Evolutionary conservation across 2,888 invertebrate species (phyloP).

Genomic region (Drosophila algonquin): DNA sequence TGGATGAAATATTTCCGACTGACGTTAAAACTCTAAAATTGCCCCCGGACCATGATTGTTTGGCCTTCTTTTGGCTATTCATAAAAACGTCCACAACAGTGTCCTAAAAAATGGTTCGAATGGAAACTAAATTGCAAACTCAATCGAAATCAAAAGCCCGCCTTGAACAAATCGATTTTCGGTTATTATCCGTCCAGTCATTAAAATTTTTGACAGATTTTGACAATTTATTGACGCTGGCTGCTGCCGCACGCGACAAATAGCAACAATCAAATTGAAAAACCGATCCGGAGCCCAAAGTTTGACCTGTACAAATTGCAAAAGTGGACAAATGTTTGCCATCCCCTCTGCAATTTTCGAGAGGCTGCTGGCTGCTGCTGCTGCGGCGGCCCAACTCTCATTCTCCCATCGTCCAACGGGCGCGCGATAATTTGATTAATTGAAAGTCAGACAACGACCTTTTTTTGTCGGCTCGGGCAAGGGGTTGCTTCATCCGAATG

Average conservation of each 20-base stretch:
- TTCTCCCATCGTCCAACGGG: constrained; percentile 32
- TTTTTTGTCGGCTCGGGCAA: constrained; percentile 29
- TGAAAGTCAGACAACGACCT: constrained; percentile 74
- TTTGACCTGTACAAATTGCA: constrained; percentile 75
- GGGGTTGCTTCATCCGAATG: constrained; percentile 31
- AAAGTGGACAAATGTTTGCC: constrained; percentile 76
- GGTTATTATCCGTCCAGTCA: constrained; percentile 76
- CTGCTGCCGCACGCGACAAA: constrained; percentile 65
- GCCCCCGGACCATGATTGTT: constrained; percentile 36
- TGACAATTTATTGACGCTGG: constrained; percentile 74
- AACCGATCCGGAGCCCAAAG: constrained; percentile 21
- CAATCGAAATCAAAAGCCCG: constrained; percentile 45
- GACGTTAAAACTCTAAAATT: constrained; percentile 50
- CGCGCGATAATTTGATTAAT: constrained; percentile 76
- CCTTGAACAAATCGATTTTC: constrained; percentile 67
- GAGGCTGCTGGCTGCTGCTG: constrained; percentile 25
- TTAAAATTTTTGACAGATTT: constrained; percentile 78
- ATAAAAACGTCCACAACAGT: constrained; percentile 72
- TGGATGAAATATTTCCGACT: constrained; percentile 35
- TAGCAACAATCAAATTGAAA: constrained; percentile 53
- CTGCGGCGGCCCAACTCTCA: constrained; percentile 15
- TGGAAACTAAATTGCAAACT: constrained; percentile 19
- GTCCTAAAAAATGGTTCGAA: constrained; percentile 35
- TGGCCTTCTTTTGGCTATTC: constrained; percentile 45
- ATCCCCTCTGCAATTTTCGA: constrained; percentile 39